A percentile compares a stretch with the other conserved stretches of the same genome.
Conservation (phyloP, 2,113 vertebrate genomes). For the Zosterops lateralis region DNA sequence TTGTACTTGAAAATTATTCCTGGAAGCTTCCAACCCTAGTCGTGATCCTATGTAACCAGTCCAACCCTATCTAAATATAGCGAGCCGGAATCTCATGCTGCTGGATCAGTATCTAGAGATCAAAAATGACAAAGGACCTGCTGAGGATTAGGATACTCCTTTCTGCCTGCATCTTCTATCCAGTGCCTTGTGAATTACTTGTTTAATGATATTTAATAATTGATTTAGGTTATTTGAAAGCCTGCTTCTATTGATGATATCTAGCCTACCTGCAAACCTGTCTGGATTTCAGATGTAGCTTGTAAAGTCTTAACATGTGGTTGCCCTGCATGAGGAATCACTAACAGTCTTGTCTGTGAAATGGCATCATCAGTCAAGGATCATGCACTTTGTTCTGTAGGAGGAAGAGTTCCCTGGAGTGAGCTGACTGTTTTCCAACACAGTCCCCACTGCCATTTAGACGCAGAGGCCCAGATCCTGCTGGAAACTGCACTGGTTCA, state of each 20-base stretch:
- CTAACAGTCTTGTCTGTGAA: not conserved
- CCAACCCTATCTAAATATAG: not conserved
- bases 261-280: not conserved
- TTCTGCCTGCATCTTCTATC: not conserved
- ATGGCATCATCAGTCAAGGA: accelerated
- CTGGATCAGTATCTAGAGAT: not conserved
- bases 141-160: not conserved
- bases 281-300: not conserved
- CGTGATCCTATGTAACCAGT: not conserved
- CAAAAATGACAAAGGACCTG: not conserved
- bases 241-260: not conserved
- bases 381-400: not conserved
- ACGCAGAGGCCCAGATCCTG: not conserved
- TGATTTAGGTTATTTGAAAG: not conserved
- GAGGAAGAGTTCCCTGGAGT: not conserved
- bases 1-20: not conserved
- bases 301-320: not conserved
- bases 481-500: not conserved
- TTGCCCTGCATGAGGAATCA: not conserved
- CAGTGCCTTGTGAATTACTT: not conserved
- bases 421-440: not conserved
- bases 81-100: not conserved
- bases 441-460: not conserved
- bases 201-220: not conserved
- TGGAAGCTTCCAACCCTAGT: not conserved